Evolutionary conservation across 1,140 invertebrate genomes (phyloP), one percentile per base, ranked within the genome.

Genomic region (Conus betulinus): DNA sequence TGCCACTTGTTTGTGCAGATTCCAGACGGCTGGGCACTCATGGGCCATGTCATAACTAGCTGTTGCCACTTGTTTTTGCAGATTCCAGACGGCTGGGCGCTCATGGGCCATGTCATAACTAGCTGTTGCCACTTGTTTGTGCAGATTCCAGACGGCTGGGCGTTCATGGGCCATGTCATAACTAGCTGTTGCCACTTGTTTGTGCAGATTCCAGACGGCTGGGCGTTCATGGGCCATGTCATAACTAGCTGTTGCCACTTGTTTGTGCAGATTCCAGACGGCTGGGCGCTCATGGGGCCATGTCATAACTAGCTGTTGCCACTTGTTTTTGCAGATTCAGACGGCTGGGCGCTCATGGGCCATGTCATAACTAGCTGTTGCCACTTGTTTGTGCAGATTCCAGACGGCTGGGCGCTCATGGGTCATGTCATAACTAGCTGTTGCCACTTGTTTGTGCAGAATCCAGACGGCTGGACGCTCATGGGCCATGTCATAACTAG

Each of bases 211-310:
- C 92, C 94, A 27, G 94, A 95, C 93, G 94, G 93, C 23, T 95
- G 95, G 95, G 92, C 95, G 23, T 81, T 95, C 67, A 92, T 95
- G 92, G 95, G 95, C 82, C 95, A 95, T 92, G 92, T 95, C 3
- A 39, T 39, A 39, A 39, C 39, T 39, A 39, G 39, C 39, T 39
- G 39, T 39, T 39, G 39, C 39, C 39, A 39, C 39, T 39, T 39
- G 0, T 39, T 39, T 39, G 39, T 39, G 39, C 39, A 39, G 94
- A 94, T 94, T 88, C 92, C 94, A 51, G 94, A 95, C 93, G 94
- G 93, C 25, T 95, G 95, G 95, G 39, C 39, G 3, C 39, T 39
- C 0, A 39, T 1, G 39, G 39, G n/a, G 95, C 82, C 95, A 95
- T 92, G 92, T 95, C 3, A 39, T 39, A 39, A 39, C 39, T 39